A percentile compares a stretch with the other conserved stretches of the same genome.
phyloP scores from a whole-genome alignment of 2,888 invertebrate genomes.

The Dastarcus helophoroides region DNA sequence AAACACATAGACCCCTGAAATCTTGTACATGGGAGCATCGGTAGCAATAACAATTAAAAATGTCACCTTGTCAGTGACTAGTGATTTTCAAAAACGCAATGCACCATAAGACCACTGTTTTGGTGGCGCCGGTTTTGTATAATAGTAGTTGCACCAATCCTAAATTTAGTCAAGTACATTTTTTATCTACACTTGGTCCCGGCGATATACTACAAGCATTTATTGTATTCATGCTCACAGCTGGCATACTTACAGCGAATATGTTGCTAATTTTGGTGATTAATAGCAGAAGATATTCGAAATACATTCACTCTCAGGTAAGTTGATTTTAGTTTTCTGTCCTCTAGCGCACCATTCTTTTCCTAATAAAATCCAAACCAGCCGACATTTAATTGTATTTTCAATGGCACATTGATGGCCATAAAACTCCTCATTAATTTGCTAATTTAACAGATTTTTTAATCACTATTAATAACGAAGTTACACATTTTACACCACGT shows the following conservation, averaged over 20 bases:
- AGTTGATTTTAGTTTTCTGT: too few relatives aligned
- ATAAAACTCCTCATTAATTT: too few relatives aligned
- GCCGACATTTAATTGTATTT: too few relatives aligned
- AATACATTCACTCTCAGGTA: conserved; percentile 82
- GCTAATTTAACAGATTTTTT: too few relatives aligned
- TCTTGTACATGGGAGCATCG: too few relatives aligned
- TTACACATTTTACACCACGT: too few relatives aligned
- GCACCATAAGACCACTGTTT: conserved; percentile 52
- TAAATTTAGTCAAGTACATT: conserved; percentile 48
- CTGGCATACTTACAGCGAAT: conserved; percentile 71
- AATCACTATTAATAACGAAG: too few relatives aligned
- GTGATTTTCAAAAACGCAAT: conserved; percentile 15
- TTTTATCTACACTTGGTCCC: conserved; percentile 51
- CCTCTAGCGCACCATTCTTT: too few relatives aligned
- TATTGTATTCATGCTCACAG: conserved; percentile 62
- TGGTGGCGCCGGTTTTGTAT: conserved; percentile 67
- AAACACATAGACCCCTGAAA: too few relatives aligned
- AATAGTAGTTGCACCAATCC: conserved; percentile 76
- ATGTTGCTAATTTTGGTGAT: conserved; percentile 70
- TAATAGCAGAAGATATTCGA: conserved; percentile 71
- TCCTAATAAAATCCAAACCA: too few relatives aligned
- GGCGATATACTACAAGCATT: conserved; percentile 67
- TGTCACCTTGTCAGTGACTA: not conserved
- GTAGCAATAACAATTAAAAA: too few relatives aligned
- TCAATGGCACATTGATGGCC: too few relatives aligned